Evolutionary conservation across 2,113 vertebrate species (phyloP), one percentile per base, ranked within the genome.

Genomic region (Chrysemys picta): DNA sequence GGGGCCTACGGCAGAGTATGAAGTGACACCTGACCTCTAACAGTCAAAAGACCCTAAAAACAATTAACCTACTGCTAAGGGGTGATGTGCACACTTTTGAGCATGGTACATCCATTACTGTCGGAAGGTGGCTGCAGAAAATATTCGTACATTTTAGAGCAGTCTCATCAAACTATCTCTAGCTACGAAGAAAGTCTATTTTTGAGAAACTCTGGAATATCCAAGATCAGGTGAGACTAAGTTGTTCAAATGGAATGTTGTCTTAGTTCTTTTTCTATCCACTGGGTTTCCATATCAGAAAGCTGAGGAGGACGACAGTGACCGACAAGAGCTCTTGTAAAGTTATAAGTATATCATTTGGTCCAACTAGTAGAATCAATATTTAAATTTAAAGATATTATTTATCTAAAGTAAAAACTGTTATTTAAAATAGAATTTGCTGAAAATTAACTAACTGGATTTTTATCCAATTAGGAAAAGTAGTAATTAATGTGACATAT

Each of bases 381-480:
- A 87, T 42, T 93, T 78, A 91, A 91, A 78, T 0, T 0, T 25
- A 81, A 45, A 90, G 50, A 62, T 17, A 78, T 17, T n/a, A 11
- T 53, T 7, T 38, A 91, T 49, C 94, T 91, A 49, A 84, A 87
- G 89, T 24, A 59, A 62, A 3, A 5, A 85, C 13, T 72, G 78
- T 8, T 42, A 24, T 85, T 91, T 59, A 65, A 22, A 90, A 57
- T 10, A 90, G 2, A 94, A 45, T 2, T 24, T 83, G 78, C 87
- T 50, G 56, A 86, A 80, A 93, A 89, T 12, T 6, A 91, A 88
- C 3, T 4, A n/a, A 89, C 4, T 0, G 0, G 72, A 27, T 53
- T 47, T 0, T 81, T 2, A 80, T 0, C 22, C 0, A 7, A 5
- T 52, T 49, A 84, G 80, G 25, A 29, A 45, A 31, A 45, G 5